phyloP scores from a whole-genome alignment of 2,113 vertebrate species.

The Dromiciops gliroides region DNA sequence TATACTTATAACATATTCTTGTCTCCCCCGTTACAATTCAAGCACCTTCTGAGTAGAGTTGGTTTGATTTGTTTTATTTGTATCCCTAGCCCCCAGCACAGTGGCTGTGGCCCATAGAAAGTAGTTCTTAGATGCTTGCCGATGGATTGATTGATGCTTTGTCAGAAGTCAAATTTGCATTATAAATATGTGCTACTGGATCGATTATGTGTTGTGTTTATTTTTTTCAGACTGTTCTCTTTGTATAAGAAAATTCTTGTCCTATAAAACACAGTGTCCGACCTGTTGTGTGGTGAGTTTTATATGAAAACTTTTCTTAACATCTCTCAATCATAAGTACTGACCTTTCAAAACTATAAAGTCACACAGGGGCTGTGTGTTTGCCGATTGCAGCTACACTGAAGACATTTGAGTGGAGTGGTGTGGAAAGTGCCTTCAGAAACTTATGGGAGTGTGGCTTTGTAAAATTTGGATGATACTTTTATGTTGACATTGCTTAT shows the following conservation, averaged over 20 bases:
- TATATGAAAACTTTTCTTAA: not conserved
- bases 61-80: not conserved
- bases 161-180: not conserved
- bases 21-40: not conserved
- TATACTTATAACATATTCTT: not conserved
- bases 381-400: conserved; percentile 17
- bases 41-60: not conserved
- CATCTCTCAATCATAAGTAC: not conserved
- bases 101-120: not conserved
- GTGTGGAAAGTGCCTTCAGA: conserved; percentile 22
- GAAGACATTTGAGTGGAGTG: conserved; percentile 27
- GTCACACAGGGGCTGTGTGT: not conserved
- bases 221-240: conserved; percentile 93
- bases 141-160: conserved; percentile 43
- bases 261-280: conserved; percentile 94
- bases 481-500: conserved; percentile 47
- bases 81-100: not conserved
- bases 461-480: not conserved
- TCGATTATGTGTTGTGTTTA: conserved; percentile 57
- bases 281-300: conserved; percentile 93
- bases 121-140: not conserved
- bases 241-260: conserved; percentile 95
- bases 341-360: not conserved
- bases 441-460: not conserved
- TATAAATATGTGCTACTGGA: conserved; percentile 20